Base-by-base conservation (phyloP, 1,140 invertebrate genomes). In the Pomacea maculata region DNA sequence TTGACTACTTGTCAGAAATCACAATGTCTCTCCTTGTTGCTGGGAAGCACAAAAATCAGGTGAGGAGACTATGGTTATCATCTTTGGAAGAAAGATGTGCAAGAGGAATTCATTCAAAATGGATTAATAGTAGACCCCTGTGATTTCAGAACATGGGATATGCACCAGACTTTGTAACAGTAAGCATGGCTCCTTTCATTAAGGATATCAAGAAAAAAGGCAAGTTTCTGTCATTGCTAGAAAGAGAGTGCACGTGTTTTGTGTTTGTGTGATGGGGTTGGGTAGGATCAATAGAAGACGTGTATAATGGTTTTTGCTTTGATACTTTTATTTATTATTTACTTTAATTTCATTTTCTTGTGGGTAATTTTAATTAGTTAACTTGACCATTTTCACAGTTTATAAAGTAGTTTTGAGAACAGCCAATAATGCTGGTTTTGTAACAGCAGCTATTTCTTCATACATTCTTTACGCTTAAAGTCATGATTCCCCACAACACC, bases 1-100 rank as follows among this genome's bases (percentile, higher is more conserved):
- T 92, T 87, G 93, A 93, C 82, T 93, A 93, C 82, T 85, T 93
- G 21, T 93, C 93, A 15, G 93, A 93, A 88, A 92, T 93, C 25
- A 93, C 93, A n/a, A 93, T 93, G 93, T 93, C 92, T 9, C 87
- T 93, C 0, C 89, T 93, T 25, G 91, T 91, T n/a, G 92, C 91
- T 78, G 91, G 91, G 29, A 89, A 89, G 83, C 86, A 87, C 21
- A 93, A 92, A 83, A 86, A 89, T 74, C 89, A 88, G 68, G 90
- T 90, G 84, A 82, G 84, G 80, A 55, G 29, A 77, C 4, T 12
- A 65, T 21, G 67, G 63, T n/a, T 52, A 55, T 70, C 15, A 61
- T 45, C 57, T 61, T 11, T 61, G 57, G 57, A 61, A 61, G 15
- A 61, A 61, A 6, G 57, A 9, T 14, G 57, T 61, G 57, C 57